Evolutionary conservation across 2,888 invertebrate species (phyloP), one percentile per base, ranked within the genome.

Genomic region (Aporophyla lueneburgensis): DNA sequence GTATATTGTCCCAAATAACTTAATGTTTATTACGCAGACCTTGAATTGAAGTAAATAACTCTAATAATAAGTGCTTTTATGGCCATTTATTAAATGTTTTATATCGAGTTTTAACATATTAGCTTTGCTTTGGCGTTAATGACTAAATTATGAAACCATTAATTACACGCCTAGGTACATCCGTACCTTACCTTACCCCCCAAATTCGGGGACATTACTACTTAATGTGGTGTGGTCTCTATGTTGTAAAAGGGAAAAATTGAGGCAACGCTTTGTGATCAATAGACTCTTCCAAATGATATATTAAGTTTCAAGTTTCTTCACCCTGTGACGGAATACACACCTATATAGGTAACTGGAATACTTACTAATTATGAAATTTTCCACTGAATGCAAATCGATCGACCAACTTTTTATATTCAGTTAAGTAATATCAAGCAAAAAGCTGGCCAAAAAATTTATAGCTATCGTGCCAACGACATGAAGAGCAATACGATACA

Each of bases 21-120:
- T 33, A 6, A 40, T 71, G 5, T 68, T 63, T 51, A 59, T n/a
- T 43, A 33, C 0, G 2, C 2, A n/a, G 51, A 51, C 72, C 80
- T 83, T 81, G 68, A 79, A 16, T 53, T 16, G 1, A 33, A 58
- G 65, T 51, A 73, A 21, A 24, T 54, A 65, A 63, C 16, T 71
- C n/a, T 54, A 58, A 71, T 59, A 46, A 33, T 68, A 80, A 70
- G 6, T 58, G 6, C 5, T 53, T 56, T 46, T 16, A n/a, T 0
- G 24, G 14, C 10, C n/a, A 16, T 59, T 53, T 24, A 69, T 46
- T 62, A 54, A 16, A 2, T 16, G 12, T 66, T 43, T 73, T 9
- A 5, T 27, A 51, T 58, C 16, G 53, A 19, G 16, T n/a, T 40
- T 75, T 14, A 40, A 27, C 3, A 51, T n/a, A 7, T 19, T 62